phyloP scores from a whole-genome alignment of 2,113 vertebrate species.

The Syngnathus typhle region DNA sequence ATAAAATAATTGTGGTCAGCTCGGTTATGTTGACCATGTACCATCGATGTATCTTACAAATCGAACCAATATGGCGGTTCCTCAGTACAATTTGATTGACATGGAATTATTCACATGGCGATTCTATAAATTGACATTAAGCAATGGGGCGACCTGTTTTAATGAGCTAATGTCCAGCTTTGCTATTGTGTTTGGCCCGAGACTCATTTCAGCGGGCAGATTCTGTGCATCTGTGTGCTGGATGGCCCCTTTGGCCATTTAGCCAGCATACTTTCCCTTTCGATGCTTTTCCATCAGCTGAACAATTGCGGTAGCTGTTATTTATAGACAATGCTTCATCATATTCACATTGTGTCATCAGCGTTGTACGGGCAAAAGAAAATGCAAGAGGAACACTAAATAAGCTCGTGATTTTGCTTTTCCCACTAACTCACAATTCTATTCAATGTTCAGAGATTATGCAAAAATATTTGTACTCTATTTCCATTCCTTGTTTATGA shows the following conservation, averaged over 20 bases:
- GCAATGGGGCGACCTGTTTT: constrained; percentile 14
- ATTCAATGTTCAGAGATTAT: not conserved
- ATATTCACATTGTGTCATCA: constrained; percentile 22
- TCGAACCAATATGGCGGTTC: not conserved
- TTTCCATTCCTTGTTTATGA: constrained; percentile 3
- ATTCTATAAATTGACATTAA: constrained; percentile 46
- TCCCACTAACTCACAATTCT: constrained; percentile 1
- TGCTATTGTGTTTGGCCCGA: constrained; percentile 7
- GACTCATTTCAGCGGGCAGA: constrained; percentile 15
- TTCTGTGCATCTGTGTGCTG: constrained; percentile 17
- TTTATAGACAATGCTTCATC: constrained; percentile 43
- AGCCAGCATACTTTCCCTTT: constrained; percentile 12
- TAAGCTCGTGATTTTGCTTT: constrained; percentile 3
- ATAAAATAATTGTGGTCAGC: not conserved
- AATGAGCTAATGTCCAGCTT: constrained; percentile 34
- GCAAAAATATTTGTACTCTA: not conserved
- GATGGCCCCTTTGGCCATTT: constrained; percentile 33
- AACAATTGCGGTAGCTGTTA: constrained; percentile 29
- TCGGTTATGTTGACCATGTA: not conserved
- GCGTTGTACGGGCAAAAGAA: constrained; percentile 16
- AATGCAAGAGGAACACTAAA: not conserved
- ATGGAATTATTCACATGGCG: constrained; percentile 10
- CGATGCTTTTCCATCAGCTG: constrained; percentile 20
- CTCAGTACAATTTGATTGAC: constrained; percentile 3
- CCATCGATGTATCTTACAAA: not conserved